These are phyloP conservation scores for Henicopernis longicauda DNA, from an alignment of 2,113 vertebrate genomes.

Conservation along the genomic window DNA sequence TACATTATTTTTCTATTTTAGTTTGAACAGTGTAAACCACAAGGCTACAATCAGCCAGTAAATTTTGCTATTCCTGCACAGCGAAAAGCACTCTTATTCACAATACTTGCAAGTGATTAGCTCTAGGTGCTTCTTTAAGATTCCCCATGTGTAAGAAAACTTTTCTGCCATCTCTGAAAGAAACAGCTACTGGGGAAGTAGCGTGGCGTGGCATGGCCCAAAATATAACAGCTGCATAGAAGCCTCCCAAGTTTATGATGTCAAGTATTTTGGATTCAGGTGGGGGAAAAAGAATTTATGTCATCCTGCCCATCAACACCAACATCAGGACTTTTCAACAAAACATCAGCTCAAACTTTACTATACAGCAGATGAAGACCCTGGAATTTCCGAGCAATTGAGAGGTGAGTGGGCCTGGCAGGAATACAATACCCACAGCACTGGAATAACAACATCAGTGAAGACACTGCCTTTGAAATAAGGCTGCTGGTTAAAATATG, in stretches of 20 bases:
- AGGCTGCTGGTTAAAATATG: not conserved
- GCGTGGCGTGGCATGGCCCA: accelerated
- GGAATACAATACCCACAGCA: not conserved
- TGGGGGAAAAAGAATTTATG: not conserved
- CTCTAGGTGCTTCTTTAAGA: not conserved
- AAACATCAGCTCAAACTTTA: not conserved
- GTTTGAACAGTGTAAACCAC: not conserved
- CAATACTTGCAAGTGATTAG: not conserved
- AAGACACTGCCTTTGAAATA: not conserved
- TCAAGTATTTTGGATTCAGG: not conserved
- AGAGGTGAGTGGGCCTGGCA: not conserved
- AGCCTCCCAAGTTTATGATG: not conserved
- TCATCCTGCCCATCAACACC: not conserved
- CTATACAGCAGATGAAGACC: not conserved
- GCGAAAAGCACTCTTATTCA: not conserved
- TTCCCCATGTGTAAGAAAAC: not conserved
- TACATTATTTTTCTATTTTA: not conserved
- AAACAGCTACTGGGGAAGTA: not conserved
- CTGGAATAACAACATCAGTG: not conserved
- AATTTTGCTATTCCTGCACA: not conserved
- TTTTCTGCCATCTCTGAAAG: not conserved
- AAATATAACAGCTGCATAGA: not conserved
- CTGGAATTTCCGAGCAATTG: not conserved
- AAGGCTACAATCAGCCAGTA: not conserved
- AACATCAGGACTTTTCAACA: not conserved